Percentiles rank a stretch among this genome's conserved stretches.
Conservation (phyloP, 2,797 vertebrate species). For the Neopelma chrysocephalum region DNA sequence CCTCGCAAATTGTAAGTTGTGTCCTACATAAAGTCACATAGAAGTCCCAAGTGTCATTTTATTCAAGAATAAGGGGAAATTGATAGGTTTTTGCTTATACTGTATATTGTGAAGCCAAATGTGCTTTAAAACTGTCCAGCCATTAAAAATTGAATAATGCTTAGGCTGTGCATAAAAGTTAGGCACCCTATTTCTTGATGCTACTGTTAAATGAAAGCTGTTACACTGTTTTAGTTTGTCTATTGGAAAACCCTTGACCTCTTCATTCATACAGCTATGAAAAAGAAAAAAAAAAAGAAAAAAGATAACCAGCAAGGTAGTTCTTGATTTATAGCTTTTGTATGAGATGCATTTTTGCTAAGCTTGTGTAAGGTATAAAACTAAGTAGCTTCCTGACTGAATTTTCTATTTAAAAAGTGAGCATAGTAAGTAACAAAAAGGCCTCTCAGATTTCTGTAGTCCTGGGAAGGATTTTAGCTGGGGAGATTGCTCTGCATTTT, state of each 20-base stretch:
- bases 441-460: background rate
- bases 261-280: background rate
- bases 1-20: background rate
- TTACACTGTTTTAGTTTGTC: background rate
- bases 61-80: background rate
- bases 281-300: background rate
- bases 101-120: background rate
- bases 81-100: background rate
- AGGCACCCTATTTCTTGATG: background rate
- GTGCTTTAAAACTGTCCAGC: background rate
- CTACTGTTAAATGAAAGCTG: background rate
- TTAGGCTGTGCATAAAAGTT: background rate
- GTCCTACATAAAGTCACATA: background rate
- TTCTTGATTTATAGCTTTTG: background rate
- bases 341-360: background rate
- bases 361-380: background rate
- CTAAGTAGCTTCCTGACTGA: background rate
- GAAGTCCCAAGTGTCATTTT: background rate
- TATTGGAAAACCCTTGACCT: background rate
- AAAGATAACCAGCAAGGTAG: accelerated
- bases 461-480: background rate
- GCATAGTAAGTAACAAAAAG: background rate
- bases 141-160: background rate
- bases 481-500: background rate
- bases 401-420: background rate